Evolutionary conservation across 2,888 invertebrate species (phyloP).

Genomic region (Phymatocera aterrima): DNA sequence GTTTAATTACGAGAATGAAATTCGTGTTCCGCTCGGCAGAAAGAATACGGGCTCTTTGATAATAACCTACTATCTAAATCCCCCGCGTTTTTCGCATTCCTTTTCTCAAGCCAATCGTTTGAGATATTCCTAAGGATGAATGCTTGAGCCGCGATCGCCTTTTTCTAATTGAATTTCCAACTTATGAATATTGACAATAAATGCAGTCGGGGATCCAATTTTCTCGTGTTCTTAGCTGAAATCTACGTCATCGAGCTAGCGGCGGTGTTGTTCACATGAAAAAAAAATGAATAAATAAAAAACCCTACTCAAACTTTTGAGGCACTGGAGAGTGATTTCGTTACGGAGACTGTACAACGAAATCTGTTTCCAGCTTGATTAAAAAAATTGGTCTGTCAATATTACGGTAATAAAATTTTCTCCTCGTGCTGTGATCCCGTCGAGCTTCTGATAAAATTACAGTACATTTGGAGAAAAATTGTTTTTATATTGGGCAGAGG

Average conservation of each 20-base stretch:
- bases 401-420: neutral
- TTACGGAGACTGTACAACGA: neutral
- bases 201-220: neutral
- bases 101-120: neutral
- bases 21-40: neutral
- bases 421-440: neutral
- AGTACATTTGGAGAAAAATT: no score
- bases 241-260: no score
- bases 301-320: neutral
- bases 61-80: neutral
- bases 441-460: neutral
- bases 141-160: neutral
- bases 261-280: neutral
- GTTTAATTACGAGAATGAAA: slow-evolving; percentile 33
- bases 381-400: neutral
- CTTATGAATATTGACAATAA: neutral
- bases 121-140: neutral
- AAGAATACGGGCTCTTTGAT: neutral
- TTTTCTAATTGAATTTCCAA: neutral
- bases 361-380: neutral
- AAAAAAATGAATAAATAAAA: no score
- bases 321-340: neutral
- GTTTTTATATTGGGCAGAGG: no score
- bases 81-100: neutral
- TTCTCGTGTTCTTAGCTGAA: neutral